Base-by-base conservation (phyloP, 1,140 invertebrate genomes). In the Drosophila pandora region DNA sequence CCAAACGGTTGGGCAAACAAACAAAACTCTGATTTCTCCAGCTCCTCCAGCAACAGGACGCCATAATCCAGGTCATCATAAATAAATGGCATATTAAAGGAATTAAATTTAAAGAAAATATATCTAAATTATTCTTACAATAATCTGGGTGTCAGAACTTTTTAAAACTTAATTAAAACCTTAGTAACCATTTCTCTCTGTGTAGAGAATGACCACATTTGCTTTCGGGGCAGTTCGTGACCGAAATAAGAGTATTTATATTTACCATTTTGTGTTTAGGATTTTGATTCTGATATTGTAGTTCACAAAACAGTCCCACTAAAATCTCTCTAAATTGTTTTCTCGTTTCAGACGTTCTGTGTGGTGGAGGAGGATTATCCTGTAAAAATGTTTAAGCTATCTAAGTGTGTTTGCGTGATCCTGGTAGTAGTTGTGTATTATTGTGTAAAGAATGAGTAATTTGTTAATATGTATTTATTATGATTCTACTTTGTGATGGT, bases 401-500 rank as follows among this genome's bases (percentile, higher is more conserved):
- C 52, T 60, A 55, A 45, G 39, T 65, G 28, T 74, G 61, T 58
- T 41, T 74, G 71, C 41, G 52, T 55, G 53, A 64, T 52, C 58
- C 70, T 56, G 61, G 57, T 76, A 49, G 54, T 17, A 43, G 41
- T 17, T 58, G 43, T 65, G 52, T 57, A 41, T 57, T 58, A 74
- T 73, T 64, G 57, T 68, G 63, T 56, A 65, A 77, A 60, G 64
- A 57, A 63, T 47, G 34, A 64, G 63, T 64, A 32, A 68, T 71
- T 76, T 80, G 71, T 76, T 75, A 71, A 76, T 76, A 87, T 76
- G 84, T 88, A 87, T 87, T 77, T 75, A 75, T 75, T 76, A 76
- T 60, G 55, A 76, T 87, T 85, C 78, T 85, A 88, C 83, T 87
- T 87, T 88, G 82, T 87, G 82, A 85, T 87, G 82, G 82, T 87